Evolutionary conservation across 2,888 invertebrate species (phyloP), one percentile per base, ranked within the genome.

Genomic region (Epirrita christyi): DNA sequence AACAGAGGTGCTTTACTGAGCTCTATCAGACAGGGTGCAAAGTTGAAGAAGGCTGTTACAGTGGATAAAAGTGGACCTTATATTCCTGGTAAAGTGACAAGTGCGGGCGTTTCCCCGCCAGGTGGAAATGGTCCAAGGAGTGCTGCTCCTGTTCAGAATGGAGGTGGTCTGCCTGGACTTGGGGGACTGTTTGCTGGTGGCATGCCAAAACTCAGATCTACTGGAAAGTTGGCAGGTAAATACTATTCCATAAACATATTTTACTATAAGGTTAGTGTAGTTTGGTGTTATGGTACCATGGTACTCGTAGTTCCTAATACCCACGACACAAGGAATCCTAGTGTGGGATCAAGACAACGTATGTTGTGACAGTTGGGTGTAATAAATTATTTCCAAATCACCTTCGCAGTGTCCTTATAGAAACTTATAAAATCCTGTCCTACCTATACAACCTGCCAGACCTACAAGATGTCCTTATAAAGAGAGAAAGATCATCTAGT

Each of bases 61-160:
- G 95, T 96, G 73, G 98, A 98, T 81, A 96, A 97, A 86, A 98
- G 98, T 93, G 95, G 94, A 49, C 98, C 98, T 0, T 82, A 93
- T 47, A 89, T 97, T 67, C 91, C 94, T 70, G 96, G 97, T 86
- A 93, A 93, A 84, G 87, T 79, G 64, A 71, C 86, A 63, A 80
- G 78, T 76, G 76, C 69, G 15, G 61, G 78, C n/a, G 75, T 78
- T 72, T 72, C 76, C 0, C 67, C 83, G 0, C 70, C 81, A 0
- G 75, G 82, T 47, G 86, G 87, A 1, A 88, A 85, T 72, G 83
- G 85, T 27, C 72, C 78, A 1, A 80, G 83, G 55, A 83, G 80
- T 71, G 75, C 83, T 32, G 73, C 80, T n/a, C 78, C 83, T 0
- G 49, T 88, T 50, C 86, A 86, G 58, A 90, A 91, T 69, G 90